These are phyloP conservation scores for Meriones unguiculatus DNA, from an alignment of 2,113 vertebrate species.

Conservation along the genomic window DNA sequence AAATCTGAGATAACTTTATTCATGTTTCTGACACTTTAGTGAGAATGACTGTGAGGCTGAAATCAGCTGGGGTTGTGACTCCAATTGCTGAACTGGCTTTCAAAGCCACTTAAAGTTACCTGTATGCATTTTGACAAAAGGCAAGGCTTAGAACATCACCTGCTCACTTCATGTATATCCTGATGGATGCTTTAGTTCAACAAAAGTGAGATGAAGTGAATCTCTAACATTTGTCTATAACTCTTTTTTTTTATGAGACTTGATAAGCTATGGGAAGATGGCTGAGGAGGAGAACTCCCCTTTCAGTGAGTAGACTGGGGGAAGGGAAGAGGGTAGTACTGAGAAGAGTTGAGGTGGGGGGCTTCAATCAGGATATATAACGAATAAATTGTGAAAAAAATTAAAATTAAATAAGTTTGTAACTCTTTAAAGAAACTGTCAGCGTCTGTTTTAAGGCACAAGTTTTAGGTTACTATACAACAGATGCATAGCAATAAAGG, in stretches of 20 bases:
- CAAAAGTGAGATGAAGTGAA: neutral
- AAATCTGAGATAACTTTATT: neutral
- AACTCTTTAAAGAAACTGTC: neutral
- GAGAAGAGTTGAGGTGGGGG: too few relatives aligned
- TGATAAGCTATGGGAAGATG: too few relatives aligned
- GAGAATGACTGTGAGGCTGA: too few relatives aligned
- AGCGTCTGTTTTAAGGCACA: neutral
- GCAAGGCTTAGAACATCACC: neutral
- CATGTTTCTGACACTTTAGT: neutral
- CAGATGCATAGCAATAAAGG: neutral
- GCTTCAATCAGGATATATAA: too few relatives aligned
- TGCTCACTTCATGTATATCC: neutral
- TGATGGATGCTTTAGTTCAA: neutral
- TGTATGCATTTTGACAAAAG: neutral
- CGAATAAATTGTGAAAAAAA: too few relatives aligned
- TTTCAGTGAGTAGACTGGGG: too few relatives aligned
- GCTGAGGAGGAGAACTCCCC: too few relatives aligned
- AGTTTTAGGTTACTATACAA: neutral
- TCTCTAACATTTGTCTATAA: neutral
- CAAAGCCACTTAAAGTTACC: neutral
- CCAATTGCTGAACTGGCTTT: neutral
- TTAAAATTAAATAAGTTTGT: too few relatives aligned
- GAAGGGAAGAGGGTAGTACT: too few relatives aligned
- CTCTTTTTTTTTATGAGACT: neutral
- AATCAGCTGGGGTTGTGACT: neutral